Base-by-base conservation (phyloP, 2,113 vertebrate species). In the Arvicanthis niloticus region DNA sequence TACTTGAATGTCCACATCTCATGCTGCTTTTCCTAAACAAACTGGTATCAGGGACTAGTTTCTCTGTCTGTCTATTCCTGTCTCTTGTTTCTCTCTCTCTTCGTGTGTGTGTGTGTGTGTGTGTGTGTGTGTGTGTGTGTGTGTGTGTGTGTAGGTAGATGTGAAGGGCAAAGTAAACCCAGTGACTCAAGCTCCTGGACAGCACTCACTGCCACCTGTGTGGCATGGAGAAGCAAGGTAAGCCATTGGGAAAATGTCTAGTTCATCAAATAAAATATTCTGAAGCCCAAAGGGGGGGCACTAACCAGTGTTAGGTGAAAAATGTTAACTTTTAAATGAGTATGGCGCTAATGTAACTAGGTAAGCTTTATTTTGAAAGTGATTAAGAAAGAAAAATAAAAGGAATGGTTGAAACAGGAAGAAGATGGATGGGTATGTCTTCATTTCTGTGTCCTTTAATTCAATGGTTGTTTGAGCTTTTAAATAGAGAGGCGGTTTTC, bases 291-390 rank as follows among this genome's bases (percentile, higher is more conserved):
- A 95, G n/a, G n/a, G 87, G 16, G 42, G 24, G 3, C 3, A 70
- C 78, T 89, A 78, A 40, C 16, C 11, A 62, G 60, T 51, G 1
- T 76, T 60, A 53, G 1, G 0, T 88, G 16, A 90, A 93, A 65
- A 92, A 85, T 7, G 4, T 85, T 53, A 84, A 15, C 45, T 85
- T 92, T 96, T 62, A 92, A 96, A 96, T 72, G 16, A 26, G 85
- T 7, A 90, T 81, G 51, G 17, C 15, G 51, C 40, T 24, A 11
- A 37, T 68, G 73, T 84, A 87, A 77, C 81, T 94, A 97, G 9
- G 72, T 60, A 91, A 96, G 84, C 11, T 88, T 88, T 96, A 88
- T 60, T 85, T 82, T 87, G 37, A 91, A 15, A 89, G 65, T 37
- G 26, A 96, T 77, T 67, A 53, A 34, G 60, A 77, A 31, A 80